Evolutionary conservation across 2,113 vertebrate genomes (phyloP), one percentile per base, ranked within the genome.

Genomic region (Oriolus oriolus): DNA sequence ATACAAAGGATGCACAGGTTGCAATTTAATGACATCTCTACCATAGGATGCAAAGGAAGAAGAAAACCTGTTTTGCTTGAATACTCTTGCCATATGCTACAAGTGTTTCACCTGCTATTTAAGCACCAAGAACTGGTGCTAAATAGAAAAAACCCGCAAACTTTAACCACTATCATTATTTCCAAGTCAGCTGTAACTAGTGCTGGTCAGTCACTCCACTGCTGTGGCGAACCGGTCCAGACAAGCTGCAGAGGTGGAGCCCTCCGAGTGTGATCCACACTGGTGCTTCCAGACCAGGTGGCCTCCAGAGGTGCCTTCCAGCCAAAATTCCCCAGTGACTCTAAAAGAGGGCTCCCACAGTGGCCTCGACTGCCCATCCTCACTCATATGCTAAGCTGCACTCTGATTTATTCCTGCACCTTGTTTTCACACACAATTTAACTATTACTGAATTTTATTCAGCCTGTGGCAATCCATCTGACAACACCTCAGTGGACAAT

Each of bases 261-360:
- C 44, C 27, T 33, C 1, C 0, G 6, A 53, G 59, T 1, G 1
- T 21, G 65, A 35, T 39, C 31, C 0, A 3, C 3, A 3, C 1
- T 1, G 35, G 68, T 49, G 65, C n/a, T 37, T 24, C 1, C 0
- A 5, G 13, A 69, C 33, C 53, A 13, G 30, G 31, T 16, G 24
- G 76, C 49, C 0, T 63, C 57, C 35, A 39, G 53, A 26, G 26
- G 5, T 27, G 33, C 53, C 57, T 41, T 52, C 63, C 37, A 30
- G 44, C 21, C 3, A 1, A 20, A 57, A 53, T n/a, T 2, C 37
- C 12, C 23, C 13, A 0, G 7, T 18, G 65, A 23, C 20, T 41
- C 45, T 13, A 2, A 10, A 27, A 45, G 28, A 47, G 11, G 13
- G 30, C 7, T 57, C 50, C 47, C 28, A 20, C 18, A n/a, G 68